A percentile compares a stretch with the other conserved stretches of the same genome.
Conservation (phyloP, 2,113 vertebrate species). For the Scomber japonicus region DNA sequence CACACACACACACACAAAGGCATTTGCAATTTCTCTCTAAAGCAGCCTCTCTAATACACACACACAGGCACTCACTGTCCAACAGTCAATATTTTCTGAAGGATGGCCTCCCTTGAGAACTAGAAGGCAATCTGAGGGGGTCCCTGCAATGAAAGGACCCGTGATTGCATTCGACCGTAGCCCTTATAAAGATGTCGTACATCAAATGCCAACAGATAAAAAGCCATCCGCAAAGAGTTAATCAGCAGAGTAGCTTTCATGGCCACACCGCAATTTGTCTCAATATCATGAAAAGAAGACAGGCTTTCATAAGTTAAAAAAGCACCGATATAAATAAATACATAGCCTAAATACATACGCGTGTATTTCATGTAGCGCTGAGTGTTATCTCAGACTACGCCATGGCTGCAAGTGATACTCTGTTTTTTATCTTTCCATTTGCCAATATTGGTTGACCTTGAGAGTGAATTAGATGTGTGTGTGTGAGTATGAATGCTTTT, state of each 20-base stretch:
- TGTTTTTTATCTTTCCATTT: conserved; percentile 62
- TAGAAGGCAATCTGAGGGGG: conserved; percentile 80
- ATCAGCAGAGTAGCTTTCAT: conserved; percentile 86
- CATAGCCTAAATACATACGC: conserved; percentile 43
- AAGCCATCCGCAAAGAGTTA: conserved; percentile 83
- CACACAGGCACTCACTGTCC: conserved; percentile 70
- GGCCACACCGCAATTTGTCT: conserved; percentile 81
- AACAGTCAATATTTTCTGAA: conserved; percentile 86
- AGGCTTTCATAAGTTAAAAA: conserved; percentile 66
- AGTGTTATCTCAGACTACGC: conserved; percentile 41
- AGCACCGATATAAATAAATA: conserved; percentile 68
- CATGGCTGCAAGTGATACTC: conserved; percentile 33
- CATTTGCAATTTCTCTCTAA: conserved; percentile 63
- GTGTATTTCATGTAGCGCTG: conserved; percentile 24
- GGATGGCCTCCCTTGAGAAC: conserved; percentile 80
- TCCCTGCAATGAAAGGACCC: conserved; percentile 80
- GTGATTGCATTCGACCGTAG: conserved; percentile 86
- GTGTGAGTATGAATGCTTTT: conserved; percentile 1
- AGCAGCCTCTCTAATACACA: conserved; percentile 61
- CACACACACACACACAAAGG: conserved; percentile 50
- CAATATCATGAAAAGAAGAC: conserved; percentile 80
- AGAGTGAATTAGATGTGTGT: conserved; percentile 27
- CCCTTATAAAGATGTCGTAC: conserved; percentile 84
- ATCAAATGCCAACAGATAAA: conserved; percentile 88
- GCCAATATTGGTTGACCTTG: conserved; percentile 71